Evolutionary conservation across 2,113 vertebrate genomes (phyloP).

Genomic region (Osmerus mordax): DNA sequence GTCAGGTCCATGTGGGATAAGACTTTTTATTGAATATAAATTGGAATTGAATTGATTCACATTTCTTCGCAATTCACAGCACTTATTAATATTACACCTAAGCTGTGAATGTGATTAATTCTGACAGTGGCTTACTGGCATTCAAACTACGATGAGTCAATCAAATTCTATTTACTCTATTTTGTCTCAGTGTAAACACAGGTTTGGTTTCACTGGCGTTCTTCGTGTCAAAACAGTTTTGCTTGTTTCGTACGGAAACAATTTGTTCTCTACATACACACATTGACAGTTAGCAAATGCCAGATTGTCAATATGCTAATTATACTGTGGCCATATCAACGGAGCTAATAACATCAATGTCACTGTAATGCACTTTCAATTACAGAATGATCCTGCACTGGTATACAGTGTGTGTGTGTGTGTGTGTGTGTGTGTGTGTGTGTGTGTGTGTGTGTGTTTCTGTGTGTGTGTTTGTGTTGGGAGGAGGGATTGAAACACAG

Average conservation of each 20-base stretch:
- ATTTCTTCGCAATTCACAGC: too few species aligned
- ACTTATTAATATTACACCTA: too few species aligned
- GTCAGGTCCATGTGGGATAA: too few species aligned
- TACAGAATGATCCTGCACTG: neutral
- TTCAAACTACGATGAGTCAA: too few species aligned
- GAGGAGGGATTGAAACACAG: neutral
- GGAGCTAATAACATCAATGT: conserved; percentile 33
- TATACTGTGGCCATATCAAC: conserved; percentile 49
- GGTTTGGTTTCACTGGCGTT: neutral
- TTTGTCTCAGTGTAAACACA: too few species aligned
- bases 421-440: neutral
- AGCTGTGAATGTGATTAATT: too few species aligned
- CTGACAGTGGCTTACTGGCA: too few species aligned
- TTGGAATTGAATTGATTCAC: too few species aligned
- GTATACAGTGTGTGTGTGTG: neutral
- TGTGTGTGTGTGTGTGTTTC: neutral
- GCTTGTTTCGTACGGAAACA: neutral
- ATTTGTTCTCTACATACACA: conserved; percentile 1
- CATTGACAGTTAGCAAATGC: conserved; percentile 34
- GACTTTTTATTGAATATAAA: too few species aligned
- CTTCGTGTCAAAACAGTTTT: neutral
- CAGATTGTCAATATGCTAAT: conserved; percentile 55
- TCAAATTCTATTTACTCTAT: too few species aligned
- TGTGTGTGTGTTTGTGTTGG: neutral
- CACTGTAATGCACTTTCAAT: conserved; percentile 35